These are phyloP conservation scores for Ciona savignyi DNA, from an alignment of 23 tunicate species.

Conservation along the genomic window DNA sequence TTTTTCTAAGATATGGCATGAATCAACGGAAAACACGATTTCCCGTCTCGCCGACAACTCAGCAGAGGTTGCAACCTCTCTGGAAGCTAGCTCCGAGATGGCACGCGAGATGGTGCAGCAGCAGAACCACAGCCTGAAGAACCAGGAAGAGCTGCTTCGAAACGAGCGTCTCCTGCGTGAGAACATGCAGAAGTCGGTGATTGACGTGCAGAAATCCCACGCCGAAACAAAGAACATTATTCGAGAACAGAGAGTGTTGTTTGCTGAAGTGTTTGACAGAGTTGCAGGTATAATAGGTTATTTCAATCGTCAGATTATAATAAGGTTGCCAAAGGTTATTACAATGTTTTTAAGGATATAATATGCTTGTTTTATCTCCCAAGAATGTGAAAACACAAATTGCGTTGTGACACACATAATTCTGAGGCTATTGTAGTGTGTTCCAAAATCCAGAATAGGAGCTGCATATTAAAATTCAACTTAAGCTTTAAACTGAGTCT, in stretches of 20 bases:
- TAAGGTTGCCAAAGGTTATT: no score
- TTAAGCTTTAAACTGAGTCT: no score
- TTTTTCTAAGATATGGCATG: conserved; percentile 66
- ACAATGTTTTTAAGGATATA: no score
- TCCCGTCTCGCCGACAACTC: conserved; percentile 72
- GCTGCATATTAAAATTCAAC: no score
- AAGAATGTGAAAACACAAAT: no score
- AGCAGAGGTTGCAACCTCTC: conserved; percentile 46
- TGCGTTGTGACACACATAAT: no score
- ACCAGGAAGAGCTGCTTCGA: conserved; percentile 65
- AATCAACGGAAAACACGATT: conserved; percentile 83
- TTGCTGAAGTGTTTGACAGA: conserved; percentile 77
- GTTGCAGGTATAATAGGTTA: conserved; percentile 57
- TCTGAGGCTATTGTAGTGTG: no score
- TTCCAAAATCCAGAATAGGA: no score
- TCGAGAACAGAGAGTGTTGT: conserved; percentile 53
- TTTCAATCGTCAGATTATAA: no score
- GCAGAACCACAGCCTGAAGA: conserved; percentile 57
- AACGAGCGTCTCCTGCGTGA: conserved; percentile 46
- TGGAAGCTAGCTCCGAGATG: conserved; percentile 52
- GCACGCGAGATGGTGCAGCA: conserved; percentile 57
- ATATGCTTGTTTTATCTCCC: no score
- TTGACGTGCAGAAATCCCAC: conserved; percentile 66
- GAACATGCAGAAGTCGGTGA: conserved; percentile 63
- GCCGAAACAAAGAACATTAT: conserved; percentile 73